Percentiles rank a stretch among this genome's conserved stretches.
phyloP scores from a whole-genome alignment of 1,140 invertebrate species.

The Probaryconus sp. region DNA sequence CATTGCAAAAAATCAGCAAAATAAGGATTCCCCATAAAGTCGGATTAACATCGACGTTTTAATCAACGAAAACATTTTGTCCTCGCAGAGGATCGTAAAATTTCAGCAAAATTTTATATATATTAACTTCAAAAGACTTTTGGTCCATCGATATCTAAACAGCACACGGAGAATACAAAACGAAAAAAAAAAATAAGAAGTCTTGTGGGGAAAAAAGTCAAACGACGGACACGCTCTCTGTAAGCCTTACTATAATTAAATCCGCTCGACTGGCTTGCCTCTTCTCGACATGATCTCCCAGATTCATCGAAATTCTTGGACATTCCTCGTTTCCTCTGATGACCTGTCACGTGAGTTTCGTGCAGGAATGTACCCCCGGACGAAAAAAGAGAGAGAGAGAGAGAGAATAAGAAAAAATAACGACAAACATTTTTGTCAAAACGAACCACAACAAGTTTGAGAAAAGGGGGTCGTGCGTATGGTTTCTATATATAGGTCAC shows the following conservation, averaged over 20 bases:
- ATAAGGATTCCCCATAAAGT: constrained; percentile 36
- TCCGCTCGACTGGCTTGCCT: constrained; percentile 42
- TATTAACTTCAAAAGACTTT: constrained; percentile 37
- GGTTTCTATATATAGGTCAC: constrained; percentile 11
- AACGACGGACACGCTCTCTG: constrained; percentile 21
- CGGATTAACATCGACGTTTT: constrained; percentile 52
- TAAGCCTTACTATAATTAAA: constrained; percentile 57
- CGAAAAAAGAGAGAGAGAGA: constrained; percentile 20
- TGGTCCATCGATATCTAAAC: constrained; percentile 40
- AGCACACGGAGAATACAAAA: constrained; percentile 43
- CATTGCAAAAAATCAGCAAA: constrained; percentile 8
- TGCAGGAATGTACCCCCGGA: constrained; percentile 54
- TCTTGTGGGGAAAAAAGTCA: constrained; percentile 18
- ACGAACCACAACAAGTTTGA: constrained; percentile 12
- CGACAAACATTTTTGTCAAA: constrained; percentile 11
- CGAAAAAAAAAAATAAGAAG: constrained; percentile 1
- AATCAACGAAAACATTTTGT: constrained; percentile 23
- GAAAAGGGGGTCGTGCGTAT: neutral
- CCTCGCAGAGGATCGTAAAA: constrained; percentile 22
- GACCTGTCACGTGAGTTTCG: constrained; percentile 56
- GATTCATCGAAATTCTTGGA: constrained; percentile 58
- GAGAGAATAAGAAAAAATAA: constrained; percentile 22
- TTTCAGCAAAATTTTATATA: constrained; percentile 35
- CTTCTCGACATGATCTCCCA: constrained; percentile 42
- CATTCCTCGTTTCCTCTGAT: constrained; percentile 57